Conservation (phyloP, 92 coral and sea anemone genomes). For the Epizoanthus ramosus region DNA sequence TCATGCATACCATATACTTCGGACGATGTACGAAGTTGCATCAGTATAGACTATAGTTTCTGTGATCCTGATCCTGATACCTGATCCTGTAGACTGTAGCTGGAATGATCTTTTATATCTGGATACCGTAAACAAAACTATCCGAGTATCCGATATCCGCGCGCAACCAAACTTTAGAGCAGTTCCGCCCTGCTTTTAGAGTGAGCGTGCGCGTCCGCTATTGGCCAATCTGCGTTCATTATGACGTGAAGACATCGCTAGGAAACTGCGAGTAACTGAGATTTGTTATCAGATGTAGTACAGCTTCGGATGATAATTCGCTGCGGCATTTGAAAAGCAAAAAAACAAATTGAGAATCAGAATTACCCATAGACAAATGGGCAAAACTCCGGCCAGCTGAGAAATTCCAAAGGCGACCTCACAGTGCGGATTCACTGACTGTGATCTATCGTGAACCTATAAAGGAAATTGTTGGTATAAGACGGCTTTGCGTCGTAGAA, state of each 20-base stretch:
- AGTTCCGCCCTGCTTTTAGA: too few species aligned
- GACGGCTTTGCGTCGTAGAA: neutral
- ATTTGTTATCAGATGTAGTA: neutral
- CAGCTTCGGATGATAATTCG: neutral
- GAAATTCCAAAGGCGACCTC: neutral
- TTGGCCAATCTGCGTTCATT: neutral
- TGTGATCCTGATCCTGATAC: too few species aligned
- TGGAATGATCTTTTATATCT: too few species aligned
- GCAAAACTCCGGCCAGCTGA: neutral
- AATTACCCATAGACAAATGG: neutral
- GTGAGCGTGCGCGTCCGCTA: neutral
- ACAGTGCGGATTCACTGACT: neutral
- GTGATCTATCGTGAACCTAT: too few species aligned
- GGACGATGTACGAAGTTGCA: too few species aligned
- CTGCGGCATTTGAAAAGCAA: neutral
- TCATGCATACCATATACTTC: too few species aligned
- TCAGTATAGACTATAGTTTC: too few species aligned
- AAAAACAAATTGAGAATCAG: neutral
- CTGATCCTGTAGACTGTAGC: too few species aligned
- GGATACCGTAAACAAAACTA: too few species aligned
- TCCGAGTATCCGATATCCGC: too few species aligned
- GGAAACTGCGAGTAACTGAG: neutral
- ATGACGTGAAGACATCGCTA: conserved; percentile 1
- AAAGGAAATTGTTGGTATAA: too few species aligned
- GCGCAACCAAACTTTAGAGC: too few species aligned